Conservation (phyloP, 1,140 invertebrate genomes). For the Octopus sinensis region DNA sequence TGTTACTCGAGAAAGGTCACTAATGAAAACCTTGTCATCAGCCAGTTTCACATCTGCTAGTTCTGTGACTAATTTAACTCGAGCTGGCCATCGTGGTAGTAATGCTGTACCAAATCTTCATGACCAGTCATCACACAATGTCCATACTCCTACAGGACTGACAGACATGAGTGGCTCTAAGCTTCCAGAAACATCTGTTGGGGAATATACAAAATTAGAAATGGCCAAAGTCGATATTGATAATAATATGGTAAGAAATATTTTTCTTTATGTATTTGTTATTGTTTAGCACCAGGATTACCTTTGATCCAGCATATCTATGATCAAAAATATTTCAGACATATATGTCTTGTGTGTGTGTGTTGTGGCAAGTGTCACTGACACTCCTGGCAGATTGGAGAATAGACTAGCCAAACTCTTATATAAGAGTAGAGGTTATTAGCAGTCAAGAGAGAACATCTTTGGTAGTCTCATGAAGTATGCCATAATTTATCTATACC, state of each 20-base stretch:
- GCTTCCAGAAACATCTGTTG: constrained; percentile 23
- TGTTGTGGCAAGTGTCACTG: too few relatives aligned
- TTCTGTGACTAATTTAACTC: constrained; percentile 11
- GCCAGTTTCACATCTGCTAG: constrained; percentile 26
- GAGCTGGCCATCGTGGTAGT: neutral
- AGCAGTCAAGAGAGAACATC: too few relatives aligned
- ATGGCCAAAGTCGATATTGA: constrained; percentile 51
- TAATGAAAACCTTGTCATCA: constrained; percentile 36
- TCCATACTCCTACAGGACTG: constrained; percentile 14
- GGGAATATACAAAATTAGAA: constrained; percentile 35
- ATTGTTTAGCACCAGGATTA: too few relatives aligned
- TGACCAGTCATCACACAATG: neutral
- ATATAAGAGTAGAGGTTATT: too few relatives aligned
- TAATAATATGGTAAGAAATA: constrained; percentile 43
- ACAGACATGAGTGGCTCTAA: constrained; percentile 16
- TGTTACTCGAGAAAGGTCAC: constrained; percentile 27
- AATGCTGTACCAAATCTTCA: neutral
- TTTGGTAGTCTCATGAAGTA: too few relatives aligned
- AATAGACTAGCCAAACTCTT: too few relatives aligned
- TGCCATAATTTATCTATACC: too few relatives aligned
- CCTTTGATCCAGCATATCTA: too few relatives aligned
- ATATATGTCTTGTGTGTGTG: too few relatives aligned
- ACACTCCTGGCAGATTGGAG: too few relatives aligned
- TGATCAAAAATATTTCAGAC: too few relatives aligned
- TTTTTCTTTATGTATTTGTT: too few relatives aligned